These are phyloP conservation scores for Hypomecis punctinalis DNA, from an alignment of 2,888 invertebrate species.

Conservation along the genomic window DNA sequence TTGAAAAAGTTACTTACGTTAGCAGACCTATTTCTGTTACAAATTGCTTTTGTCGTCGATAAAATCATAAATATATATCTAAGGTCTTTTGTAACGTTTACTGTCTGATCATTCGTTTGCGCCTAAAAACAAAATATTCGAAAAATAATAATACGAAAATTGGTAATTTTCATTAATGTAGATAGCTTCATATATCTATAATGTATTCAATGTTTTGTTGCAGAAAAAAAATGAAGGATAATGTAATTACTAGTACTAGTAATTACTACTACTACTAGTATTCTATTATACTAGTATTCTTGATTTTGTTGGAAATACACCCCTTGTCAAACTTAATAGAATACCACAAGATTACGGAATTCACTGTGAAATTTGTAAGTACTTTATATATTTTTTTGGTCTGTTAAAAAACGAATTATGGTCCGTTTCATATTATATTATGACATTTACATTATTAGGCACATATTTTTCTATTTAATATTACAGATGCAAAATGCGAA, in stretches of 20 bases:
- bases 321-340: conserved; percentile 89
- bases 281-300: conserved; percentile 88
- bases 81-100: conserved; percentile 1
- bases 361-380: conserved; percentile 93
- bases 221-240: conserved; percentile 10
- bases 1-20: background rate
- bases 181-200: background rate
- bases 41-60: conserved; percentile 2
- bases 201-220: background rate
- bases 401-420: background rate
- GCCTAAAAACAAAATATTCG: background rate
- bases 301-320: conserved; percentile 91
- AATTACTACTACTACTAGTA: too few species aligned
- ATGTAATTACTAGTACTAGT: too few species aligned
- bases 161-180: too few species aligned
- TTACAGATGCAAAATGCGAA: conserved; percentile 96
- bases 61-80: background rate
- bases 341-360: conserved; percentile 90
- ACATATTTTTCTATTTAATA: too few species aligned
- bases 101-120: background rate
- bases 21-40: background rate
- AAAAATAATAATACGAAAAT: background rate
- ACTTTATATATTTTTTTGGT: conserved; percentile 19
- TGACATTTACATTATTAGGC: too few species aligned
- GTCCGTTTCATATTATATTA: background rate